Conservation (phyloP, 2,888 invertebrate genomes). For the Drosophila neotestacea region DNA sequence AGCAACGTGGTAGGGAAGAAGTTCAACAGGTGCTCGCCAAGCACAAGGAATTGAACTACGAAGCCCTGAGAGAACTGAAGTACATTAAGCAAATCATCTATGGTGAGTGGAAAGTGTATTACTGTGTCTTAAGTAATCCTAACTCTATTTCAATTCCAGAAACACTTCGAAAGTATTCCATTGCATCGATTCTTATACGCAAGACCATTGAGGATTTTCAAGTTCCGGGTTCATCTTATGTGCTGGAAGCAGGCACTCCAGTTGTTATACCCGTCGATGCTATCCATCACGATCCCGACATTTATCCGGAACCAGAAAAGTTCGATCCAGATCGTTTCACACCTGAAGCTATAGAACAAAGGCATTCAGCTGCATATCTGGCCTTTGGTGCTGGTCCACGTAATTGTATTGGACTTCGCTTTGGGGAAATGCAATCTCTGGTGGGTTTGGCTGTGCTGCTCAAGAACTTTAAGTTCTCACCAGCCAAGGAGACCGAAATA, state of each 20-base stretch:
- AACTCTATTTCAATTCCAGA: conserved; percentile 73
- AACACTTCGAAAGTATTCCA: conserved; percentile 85
- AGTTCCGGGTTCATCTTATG: conserved; percentile 81
- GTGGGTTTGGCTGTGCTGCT: conserved; percentile 77
- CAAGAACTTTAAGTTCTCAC: conserved; percentile 72
- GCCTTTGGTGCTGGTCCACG: conserved; percentile 83
- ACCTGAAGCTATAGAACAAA: conserved; percentile 72
- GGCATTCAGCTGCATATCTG: conserved; percentile 76
- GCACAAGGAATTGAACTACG: conserved; percentile 74
- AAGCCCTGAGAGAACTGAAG: conserved; percentile 70
- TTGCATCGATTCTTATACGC: conserved; percentile 82
- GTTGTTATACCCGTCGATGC: conserved; percentile 86
- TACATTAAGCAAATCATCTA: conserved; percentile 73
- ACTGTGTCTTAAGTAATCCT: background rate
- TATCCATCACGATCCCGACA: conserved; percentile 85
- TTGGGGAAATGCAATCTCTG: conserved; percentile 82
- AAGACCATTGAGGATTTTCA: conserved; percentile 80
- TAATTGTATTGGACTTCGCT: conserved; percentile 84
- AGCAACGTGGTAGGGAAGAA: conserved; percentile 67
- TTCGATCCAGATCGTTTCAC: conserved; percentile 86
- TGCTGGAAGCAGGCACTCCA: conserved; percentile 86
- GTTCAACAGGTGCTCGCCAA: conserved; percentile 63
- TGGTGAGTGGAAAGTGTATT: conserved; percentile 57
- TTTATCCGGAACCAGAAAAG: conserved; percentile 85
- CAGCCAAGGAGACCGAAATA: conserved; percentile 62